A percentile compares a stretch with the other conserved stretches of the same genome.
These are phyloP conservation scores for Harpagifer antarcticus DNA, from an alignment of 2,797 vertebrate genomes.

Conservation along the genomic window DNA sequence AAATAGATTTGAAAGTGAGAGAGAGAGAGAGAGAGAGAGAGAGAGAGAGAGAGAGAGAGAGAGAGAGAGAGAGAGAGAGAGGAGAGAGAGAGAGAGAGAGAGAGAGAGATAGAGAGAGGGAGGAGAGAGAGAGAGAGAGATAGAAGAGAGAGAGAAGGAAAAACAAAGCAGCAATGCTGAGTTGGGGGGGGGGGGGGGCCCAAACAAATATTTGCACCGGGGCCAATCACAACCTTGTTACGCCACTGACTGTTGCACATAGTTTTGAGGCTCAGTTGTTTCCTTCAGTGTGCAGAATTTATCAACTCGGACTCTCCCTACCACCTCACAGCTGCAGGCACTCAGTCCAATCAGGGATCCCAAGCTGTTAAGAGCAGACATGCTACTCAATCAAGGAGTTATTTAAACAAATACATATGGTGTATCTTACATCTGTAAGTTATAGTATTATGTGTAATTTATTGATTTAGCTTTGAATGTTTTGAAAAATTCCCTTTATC, in stretches of 20 bases:
- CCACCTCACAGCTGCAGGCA: slow-evolving; percentile 35
- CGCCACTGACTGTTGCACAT: not conserved
- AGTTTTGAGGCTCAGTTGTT: not conserved
- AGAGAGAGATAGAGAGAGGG: too few species aligned
- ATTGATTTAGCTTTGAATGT: not conserved
- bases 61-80: too few species aligned
- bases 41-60: too few species aligned
- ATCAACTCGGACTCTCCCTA: slow-evolving; percentile 35
- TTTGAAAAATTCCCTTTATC: not conserved
- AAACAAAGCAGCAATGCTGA: too few species aligned
- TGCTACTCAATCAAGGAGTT: not conserved
- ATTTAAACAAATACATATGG: not conserved
- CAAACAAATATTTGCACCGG: too few species aligned
- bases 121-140: too few species aligned
- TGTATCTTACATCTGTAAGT: not conserved
- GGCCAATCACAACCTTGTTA: too few species aligned
- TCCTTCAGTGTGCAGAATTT: slow-evolving; percentile 3
- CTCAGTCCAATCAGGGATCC: slow-evolving; percentile 11
- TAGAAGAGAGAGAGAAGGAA: too few species aligned
- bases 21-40: too few species aligned
- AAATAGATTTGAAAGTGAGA: too few species aligned
- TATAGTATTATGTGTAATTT: not conserved
- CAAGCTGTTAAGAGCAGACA: slow-evolving; percentile 18
- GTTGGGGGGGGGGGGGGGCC: too few species aligned
- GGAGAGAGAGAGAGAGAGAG: too few species aligned